A percentile compares a stretch with the other conserved stretches of the same genome.
Evolutionary conservation across 1,140 invertebrate species (phyloP).

Genomic region (Micrasema minimum): DNA sequence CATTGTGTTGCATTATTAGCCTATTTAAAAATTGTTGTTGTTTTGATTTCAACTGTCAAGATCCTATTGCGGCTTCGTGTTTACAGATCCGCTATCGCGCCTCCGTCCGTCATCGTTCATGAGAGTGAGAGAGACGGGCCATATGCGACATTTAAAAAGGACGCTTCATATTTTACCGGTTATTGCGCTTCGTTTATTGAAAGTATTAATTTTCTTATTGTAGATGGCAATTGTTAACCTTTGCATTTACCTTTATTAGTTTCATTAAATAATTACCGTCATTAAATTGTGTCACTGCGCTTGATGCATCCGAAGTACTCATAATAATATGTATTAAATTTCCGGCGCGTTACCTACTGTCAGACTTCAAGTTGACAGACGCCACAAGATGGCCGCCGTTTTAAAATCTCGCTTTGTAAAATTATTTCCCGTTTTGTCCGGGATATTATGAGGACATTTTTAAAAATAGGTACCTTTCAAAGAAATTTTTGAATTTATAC

Average conservation of each 20-base stretch:
- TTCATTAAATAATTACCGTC: too few species aligned
- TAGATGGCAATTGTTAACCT: too few species aligned
- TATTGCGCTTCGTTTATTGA: background rate
- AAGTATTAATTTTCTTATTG: too few species aligned
- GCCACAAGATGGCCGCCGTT: conserved; percentile 43
- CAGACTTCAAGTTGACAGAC: conserved; percentile 45
- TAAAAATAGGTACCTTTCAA: too few species aligned
- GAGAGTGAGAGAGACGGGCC: conserved; percentile 25
- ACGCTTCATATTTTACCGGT: conserved; percentile 41
- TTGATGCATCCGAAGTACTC: too few species aligned
- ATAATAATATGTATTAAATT: background rate
- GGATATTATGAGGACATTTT: too few species aligned
- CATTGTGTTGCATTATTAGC: background rate
- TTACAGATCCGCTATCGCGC: conserved; percentile 37
- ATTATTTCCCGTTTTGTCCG: too few species aligned
- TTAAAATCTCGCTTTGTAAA: conserved; percentile 16
- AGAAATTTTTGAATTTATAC: too few species aligned
- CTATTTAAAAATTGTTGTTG: conserved; percentile 45
- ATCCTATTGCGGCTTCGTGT: conserved; percentile 44
- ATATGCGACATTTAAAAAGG: conserved; percentile 48
- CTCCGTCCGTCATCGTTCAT: background rate
- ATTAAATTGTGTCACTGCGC: too few species aligned
- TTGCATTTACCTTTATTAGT: too few species aligned
- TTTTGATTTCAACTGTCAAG: conserved; percentile 48
- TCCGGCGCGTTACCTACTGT: conserved; percentile 34